Evolutionary conservation across 2,113 vertebrate genomes (phyloP).

Genomic region (Lethenteron camtschaticum): DNA sequence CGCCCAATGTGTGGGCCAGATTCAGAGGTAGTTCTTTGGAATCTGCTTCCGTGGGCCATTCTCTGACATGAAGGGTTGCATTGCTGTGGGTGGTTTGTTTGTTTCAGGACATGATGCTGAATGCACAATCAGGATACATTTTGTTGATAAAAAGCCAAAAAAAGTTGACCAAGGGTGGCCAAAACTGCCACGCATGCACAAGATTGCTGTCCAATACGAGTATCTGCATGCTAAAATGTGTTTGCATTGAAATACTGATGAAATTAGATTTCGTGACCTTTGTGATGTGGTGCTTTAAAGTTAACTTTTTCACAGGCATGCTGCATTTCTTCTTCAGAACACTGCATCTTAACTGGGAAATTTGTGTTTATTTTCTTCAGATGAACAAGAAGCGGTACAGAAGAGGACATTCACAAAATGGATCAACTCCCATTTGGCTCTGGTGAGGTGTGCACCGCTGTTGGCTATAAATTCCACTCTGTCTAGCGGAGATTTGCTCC

Average conservation of each 20-base stretch:
- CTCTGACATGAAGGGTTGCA: too few species aligned
- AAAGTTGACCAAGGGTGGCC: too few species aligned
- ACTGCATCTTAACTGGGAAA: neutral
- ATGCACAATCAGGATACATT: too few species aligned
- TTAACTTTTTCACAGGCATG: neutral
- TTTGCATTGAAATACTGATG: slow-evolving; percentile 1
- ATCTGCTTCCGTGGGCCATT: too few species aligned
- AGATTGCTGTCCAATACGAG: too few species aligned
- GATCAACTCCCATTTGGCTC: slow-evolving; percentile 93
- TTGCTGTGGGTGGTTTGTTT: too few species aligned
- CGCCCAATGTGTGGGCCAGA: too few species aligned
- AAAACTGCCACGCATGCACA: too few species aligned
- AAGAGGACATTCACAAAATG: slow-evolving; percentile 97
- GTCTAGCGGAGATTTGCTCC: slow-evolving; percentile 10
- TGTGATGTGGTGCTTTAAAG: neutral
- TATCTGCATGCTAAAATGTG: neutral
- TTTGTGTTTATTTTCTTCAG: slow-evolving; percentile 28
- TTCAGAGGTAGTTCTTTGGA: too few species aligned
- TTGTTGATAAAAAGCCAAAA: too few species aligned
- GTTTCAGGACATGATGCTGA: too few species aligned
- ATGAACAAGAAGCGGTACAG: slow-evolving; percentile 93
- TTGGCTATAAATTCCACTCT: slow-evolving; percentile 13
- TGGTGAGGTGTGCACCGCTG: slow-evolving; percentile 34
- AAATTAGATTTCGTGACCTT: neutral
- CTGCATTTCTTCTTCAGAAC: slow-evolving; percentile 8